Evolutionary conservation across 2,113 vertebrate species (phyloP).

Genomic region (Collichthys lucidus): DNA sequence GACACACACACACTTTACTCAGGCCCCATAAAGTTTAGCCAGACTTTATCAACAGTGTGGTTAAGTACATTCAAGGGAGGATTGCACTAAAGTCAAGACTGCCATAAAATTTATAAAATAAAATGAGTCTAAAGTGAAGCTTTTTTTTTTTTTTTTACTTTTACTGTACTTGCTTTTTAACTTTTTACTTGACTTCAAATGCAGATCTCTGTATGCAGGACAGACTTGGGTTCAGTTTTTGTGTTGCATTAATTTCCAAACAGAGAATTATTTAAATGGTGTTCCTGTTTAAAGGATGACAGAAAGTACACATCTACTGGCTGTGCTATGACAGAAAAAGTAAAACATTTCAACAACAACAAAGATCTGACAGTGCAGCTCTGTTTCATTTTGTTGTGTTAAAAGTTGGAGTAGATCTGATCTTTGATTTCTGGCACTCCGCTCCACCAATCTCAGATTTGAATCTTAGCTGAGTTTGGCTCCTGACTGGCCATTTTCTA

Average conservation of each 20-base stretch:
- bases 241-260: neutral
- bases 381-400: conserved; percentile 13
- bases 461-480: conserved; percentile 27
- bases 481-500: conserved; percentile 29
- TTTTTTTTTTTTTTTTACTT: conserved; percentile 49
- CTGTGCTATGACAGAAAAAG: neutral
- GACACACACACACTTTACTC: neutral
- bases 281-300: neutral
- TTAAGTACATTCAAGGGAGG: conserved; percentile 78
- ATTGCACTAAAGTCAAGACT: conserved; percentile 61
- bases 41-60: conserved; percentile 77
- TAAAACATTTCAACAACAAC: neutral
- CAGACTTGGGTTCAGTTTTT: neutral
- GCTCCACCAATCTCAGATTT: neutral
- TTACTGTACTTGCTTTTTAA: conserved; percentile 54
- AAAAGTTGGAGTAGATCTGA: conserved; percentile 20
- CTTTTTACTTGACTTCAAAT: conserved; percentile 46
- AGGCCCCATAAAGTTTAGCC: conserved; percentile 80
- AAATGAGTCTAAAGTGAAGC: conserved; percentile 68
- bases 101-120: conserved; percentile 69
- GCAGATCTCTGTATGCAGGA: neutral
- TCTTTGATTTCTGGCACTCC: neutral
- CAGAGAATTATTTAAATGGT: neutral
- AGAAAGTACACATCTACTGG: neutral
- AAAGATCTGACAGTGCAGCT: neutral